Evolutionary conservation across 2,113 vertebrate genomes (phyloP).

Genomic region (Coregonus clupeaformis): DNA sequence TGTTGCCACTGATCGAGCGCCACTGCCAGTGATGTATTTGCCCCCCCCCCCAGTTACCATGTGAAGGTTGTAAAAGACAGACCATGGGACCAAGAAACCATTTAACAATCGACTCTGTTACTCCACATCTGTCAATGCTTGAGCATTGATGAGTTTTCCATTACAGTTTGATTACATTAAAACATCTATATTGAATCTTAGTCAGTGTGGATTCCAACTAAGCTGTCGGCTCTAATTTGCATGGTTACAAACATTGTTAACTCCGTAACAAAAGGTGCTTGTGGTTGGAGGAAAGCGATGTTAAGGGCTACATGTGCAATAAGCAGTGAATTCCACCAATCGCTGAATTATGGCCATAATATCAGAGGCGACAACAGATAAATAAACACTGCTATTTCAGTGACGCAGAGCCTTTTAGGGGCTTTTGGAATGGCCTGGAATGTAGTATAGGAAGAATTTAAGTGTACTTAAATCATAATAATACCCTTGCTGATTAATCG

Average conservation of each 20-base stretch:
- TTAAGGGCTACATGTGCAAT: constrained; percentile 30
- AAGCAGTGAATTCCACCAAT: constrained; percentile 24
- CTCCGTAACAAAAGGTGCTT: constrained; percentile 47
- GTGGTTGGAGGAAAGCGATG: constrained; percentile 41
- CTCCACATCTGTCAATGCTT: constrained; percentile 32
- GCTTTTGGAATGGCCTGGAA: constrained; percentile 3
- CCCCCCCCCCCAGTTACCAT: constrained; percentile 36
- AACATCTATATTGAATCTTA: constrained; percentile 57
- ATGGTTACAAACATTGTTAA: constrained; percentile 60
- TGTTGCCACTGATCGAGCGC: constrained; percentile 35
- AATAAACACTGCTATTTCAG: constrained; percentile 19
- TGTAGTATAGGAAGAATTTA: background rate
- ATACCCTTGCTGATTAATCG: constrained; percentile 32
- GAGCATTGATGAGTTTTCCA: constrained; percentile 47
- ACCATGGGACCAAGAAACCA: constrained; percentile 51
- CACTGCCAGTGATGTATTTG: constrained; percentile 11
- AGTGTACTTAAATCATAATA: constrained; percentile 19
- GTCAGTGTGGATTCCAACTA: constrained; percentile 32
- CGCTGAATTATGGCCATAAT: constrained; percentile 42
- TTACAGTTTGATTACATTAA: constrained; percentile 53
- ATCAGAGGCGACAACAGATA: constrained; percentile 22
- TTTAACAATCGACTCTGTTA: constrained; percentile 44
- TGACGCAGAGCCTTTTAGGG: constrained; percentile 11
- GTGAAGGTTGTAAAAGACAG: constrained; percentile 43
- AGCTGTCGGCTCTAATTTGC: constrained; percentile 34